Evolutionary conservation across 2,113 vertebrate species (phyloP), one percentile per base, ranked within the genome.

Genomic region (Anoura caudifer): DNA sequence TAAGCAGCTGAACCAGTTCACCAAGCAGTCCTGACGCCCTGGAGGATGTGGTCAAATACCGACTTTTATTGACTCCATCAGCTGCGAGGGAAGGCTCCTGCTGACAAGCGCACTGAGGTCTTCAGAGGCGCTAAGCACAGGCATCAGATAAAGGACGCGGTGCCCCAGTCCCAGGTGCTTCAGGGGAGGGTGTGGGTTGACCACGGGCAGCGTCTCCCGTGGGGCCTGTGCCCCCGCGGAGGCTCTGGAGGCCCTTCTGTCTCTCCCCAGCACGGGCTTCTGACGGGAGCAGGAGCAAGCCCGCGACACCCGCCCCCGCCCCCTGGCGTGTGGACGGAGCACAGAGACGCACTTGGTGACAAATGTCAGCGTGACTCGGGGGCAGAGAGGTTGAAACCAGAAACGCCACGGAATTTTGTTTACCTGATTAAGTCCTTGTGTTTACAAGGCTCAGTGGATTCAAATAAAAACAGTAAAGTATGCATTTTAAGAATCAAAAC

Each of bases 1-100:
- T 92, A 95, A 98, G 96, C 96, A 88, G 94, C 97, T 96, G 90
- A 97, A 95, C 97, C 91, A 83, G 92, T 90, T 85, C 90, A 73
- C 86, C 26, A 28, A 36, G 69, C 77, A 43, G 36, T 87, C 97
- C 89, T 85, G 95, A 98, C 79, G 61, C 90, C 94, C 92, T 97
- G 69, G 13, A 61, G 96, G 95, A 97, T 33, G 95, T 92, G 95
- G 97, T 61, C 96, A 96, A 93, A 91, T 52, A 81, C 26, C 7
- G 72, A 59, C 72, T 96, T 97, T 59, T 33, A 38, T 83, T 45
- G 38, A 54, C 56, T 77, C 26, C 11, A 59, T 19, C 63, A 47
- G 24, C 52, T 41, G 47, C 67, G 11, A 31, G 38, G 65, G 26
- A 76, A 93, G 85, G 67, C 0, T 26, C 77, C 31, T 28, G 79